These are phyloP conservation scores for Colossoma macropomum DNA, from an alignment of 2,113 vertebrate species.

Conservation along the genomic window DNA sequence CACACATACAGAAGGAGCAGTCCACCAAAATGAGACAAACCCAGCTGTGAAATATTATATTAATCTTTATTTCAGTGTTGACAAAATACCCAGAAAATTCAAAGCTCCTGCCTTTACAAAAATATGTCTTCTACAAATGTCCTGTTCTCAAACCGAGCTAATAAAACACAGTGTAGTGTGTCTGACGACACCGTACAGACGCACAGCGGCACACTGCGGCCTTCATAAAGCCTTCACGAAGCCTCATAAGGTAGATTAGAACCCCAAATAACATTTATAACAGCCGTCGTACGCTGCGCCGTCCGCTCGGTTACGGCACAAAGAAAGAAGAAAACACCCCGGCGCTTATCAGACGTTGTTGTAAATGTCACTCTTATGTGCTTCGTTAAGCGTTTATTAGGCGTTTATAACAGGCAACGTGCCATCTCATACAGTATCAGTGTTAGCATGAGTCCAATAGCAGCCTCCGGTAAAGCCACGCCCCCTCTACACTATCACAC, in stretches of 20 bases:
- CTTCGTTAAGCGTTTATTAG: neutral
- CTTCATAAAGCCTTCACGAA: neutral
- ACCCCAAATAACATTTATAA: neutral
- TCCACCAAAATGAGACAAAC: no score
- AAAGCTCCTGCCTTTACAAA: constrained; percentile 98
- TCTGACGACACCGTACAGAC: constrained; percentile 54
- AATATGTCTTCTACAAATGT: constrained; percentile 98
- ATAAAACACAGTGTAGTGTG: constrained; percentile 86
- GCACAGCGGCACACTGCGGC: neutral
- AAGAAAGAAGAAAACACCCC: neutral
- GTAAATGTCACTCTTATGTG: no score
- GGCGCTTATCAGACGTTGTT: no score
- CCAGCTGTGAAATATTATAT: constrained; percentile 90
- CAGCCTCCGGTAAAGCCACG: constrained; percentile 77
- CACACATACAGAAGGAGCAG: no score
- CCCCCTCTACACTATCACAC: constrained; percentile 72
- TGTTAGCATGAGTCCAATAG: constrained; percentile 73
- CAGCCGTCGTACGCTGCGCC: neutral
- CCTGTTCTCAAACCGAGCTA: constrained; percentile 82
- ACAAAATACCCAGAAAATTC: constrained; percentile 99
- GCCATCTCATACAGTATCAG: neutral
- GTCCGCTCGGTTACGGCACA: neutral
- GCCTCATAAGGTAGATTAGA: neutral
- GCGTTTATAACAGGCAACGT: neutral
- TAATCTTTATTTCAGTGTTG: constrained; percentile 97